A percentile compares a stretch with the other conserved stretches of the same genome.
These are phyloP conservation scores for Sycophaga agraensis DNA, from an alignment of 1,140 invertebrate species.

Conservation along the genomic window DNA sequence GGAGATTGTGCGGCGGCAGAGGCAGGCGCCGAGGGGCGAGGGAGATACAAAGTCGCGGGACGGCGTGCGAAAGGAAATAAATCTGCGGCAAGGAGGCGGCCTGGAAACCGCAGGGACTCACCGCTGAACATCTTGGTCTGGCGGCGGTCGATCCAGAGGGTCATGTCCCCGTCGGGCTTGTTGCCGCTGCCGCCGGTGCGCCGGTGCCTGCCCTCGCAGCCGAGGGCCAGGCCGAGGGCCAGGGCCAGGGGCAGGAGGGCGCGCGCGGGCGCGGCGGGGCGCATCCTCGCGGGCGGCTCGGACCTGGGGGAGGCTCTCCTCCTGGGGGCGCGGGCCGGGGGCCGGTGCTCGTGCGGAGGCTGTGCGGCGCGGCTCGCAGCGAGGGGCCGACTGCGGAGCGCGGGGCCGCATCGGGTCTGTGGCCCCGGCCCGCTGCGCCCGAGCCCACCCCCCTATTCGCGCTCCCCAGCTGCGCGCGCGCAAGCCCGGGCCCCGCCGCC, in stretches of 20 bases:
- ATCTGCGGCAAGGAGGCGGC: not conserved
- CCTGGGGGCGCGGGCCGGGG: no score
- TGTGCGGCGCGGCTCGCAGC: no score
- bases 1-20: not conserved
- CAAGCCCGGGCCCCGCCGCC: no score
- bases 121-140: constrained; percentile 88
- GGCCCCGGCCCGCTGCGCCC: no score
- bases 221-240: not conserved
- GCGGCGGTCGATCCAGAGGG: constrained; percentile 84
- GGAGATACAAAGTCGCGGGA: not conserved
- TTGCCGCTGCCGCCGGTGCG: constrained; percentile 47
- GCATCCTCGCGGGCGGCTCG: constrained; percentile 33
- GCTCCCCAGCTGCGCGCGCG: no score
- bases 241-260: constrained; percentile 33
- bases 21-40: not conserved
- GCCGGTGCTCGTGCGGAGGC: no score
- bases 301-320: no score
- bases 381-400: no score
- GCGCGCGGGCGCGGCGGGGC: constrained; percentile 42
- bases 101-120: constrained; percentile 54
- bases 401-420: no score
- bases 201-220: constrained; percentile 37
- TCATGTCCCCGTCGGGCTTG: constrained; percentile 65
- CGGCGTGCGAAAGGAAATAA: not conserved
- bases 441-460: no score